phyloP scores from a whole-genome alignment of 2,797 vertebrate species.

The Selene dorsalis region DNA sequence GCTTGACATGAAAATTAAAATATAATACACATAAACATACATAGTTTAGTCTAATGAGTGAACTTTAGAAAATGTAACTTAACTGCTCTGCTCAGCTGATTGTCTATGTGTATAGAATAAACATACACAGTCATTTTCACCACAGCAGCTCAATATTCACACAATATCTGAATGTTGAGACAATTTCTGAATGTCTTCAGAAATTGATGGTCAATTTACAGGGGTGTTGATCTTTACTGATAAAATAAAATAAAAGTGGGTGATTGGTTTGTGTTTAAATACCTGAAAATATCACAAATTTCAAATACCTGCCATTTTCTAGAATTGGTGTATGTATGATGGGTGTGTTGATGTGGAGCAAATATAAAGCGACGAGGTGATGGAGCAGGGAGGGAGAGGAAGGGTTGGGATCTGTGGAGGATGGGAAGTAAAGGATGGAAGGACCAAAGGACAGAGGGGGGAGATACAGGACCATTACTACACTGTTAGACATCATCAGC shows the following conservation, averaged over 20 bases:
- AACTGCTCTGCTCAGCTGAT: neutral
- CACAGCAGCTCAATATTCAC: too few species aligned
- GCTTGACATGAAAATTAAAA: too few species aligned
- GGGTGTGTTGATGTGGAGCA: constrained; percentile 50
- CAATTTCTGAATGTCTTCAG: too few species aligned
- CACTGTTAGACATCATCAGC: constrained; percentile 73
- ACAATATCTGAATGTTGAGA: too few species aligned
- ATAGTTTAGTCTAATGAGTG: too few species aligned
- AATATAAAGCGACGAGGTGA: constrained; percentile 45
- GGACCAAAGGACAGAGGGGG: constrained; percentile 41
- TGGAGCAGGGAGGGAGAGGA: constrained; percentile 38
- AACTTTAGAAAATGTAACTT: neutral
- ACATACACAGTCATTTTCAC: too few species aligned
- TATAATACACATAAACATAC: too few species aligned
- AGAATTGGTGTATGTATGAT: constrained; percentile 11
- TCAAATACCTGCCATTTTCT: constrained; percentile 29
- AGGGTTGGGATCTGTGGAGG: constrained; percentile 45
- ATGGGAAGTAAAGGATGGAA: constrained; percentile 34
- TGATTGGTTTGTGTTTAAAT: constrained; percentile 1
- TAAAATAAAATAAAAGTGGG: neutral
- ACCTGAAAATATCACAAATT: neutral
- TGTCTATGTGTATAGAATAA: too few species aligned
- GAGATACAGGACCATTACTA: constrained; percentile 59
- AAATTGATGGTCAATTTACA: too few species aligned
- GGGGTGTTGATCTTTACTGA: neutral